phyloP scores from a whole-genome alignment of 2,113 vertebrate genomes.

The Vulpes lagopus region DNA sequence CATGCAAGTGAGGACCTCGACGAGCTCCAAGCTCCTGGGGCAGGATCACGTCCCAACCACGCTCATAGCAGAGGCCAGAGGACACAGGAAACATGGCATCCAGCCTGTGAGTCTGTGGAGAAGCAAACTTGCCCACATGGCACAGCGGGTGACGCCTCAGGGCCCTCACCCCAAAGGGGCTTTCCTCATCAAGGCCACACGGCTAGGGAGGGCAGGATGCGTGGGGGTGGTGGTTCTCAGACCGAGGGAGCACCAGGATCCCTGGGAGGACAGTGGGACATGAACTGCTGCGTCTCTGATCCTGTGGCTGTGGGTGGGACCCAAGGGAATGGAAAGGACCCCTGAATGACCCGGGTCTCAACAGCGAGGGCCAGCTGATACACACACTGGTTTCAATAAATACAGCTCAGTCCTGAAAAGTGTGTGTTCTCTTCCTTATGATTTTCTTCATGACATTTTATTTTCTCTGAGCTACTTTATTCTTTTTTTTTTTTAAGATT shows the following conservation, averaged over 20 bases:
- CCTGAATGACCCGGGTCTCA: accelerated
- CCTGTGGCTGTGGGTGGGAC: neutral
- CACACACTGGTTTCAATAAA: neutral
- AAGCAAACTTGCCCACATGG: neutral
- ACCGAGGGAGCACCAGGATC: too few species aligned
- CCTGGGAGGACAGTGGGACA: neutral
- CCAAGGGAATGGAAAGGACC: neutral
- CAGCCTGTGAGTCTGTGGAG: neutral
- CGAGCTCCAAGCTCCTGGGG: neutral
- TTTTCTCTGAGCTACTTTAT: neutral
- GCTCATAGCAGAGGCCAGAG: accelerated
- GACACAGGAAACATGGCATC: neutral
- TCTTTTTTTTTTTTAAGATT: too few species aligned
- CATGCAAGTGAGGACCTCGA: too few species aligned
- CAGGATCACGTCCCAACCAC: neutral
- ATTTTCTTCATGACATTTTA: neutral
- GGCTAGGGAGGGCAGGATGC: neutral
- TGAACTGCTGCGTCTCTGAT: neutral
- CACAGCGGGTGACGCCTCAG: accelerated
- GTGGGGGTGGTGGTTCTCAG: neutral
- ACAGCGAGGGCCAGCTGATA: accelerated
- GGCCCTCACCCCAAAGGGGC: neutral
- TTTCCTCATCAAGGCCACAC: neutral
- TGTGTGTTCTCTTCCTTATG: neutral
- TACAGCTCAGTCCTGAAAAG: neutral